phyloP scores from a whole-genome alignment of 2,888 invertebrate species.

The Neuroscelio doddi region DNA sequence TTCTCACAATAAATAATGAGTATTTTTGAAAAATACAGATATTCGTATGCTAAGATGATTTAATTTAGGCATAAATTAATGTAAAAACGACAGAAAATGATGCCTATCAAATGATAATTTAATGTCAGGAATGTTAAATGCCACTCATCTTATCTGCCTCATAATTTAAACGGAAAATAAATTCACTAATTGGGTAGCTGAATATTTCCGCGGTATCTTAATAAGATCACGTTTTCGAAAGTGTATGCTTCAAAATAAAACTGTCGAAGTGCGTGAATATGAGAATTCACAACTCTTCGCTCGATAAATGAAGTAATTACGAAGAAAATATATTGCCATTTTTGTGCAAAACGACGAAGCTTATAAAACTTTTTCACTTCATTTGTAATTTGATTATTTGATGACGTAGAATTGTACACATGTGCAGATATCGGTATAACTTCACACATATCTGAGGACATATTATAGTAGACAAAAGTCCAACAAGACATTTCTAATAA shows the following conservation, averaged over 20 bases:
- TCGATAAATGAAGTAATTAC: conserved; percentile 7
- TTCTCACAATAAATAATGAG: no score
- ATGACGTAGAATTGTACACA: no score
- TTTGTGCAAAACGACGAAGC: not conserved
- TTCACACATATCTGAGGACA: no score
- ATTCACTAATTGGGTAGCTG: conserved; percentile 6
- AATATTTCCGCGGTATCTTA: not conserved
- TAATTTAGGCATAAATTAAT: no score
- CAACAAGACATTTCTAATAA: not conserved
- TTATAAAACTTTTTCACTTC: not conserved
- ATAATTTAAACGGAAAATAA: not conserved
- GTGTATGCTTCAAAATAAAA: not conserved
- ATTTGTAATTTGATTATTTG: conserved; percentile 3
- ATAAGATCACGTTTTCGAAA: conserved; percentile 7
- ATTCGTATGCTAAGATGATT: no score
- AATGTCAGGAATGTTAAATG: not conserved
- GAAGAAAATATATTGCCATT: not conserved
- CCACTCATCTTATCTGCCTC: not conserved
- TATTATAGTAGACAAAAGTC: not conserved
- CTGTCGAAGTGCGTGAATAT: not conserved
- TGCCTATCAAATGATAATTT: no score
- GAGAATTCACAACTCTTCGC: not conserved
- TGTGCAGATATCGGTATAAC: no score
- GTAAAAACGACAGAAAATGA: no score
- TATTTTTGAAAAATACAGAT: no score